Conservation (phyloP, 2,797 vertebrate species). For the Brachyrhaphis roseni region DNA sequence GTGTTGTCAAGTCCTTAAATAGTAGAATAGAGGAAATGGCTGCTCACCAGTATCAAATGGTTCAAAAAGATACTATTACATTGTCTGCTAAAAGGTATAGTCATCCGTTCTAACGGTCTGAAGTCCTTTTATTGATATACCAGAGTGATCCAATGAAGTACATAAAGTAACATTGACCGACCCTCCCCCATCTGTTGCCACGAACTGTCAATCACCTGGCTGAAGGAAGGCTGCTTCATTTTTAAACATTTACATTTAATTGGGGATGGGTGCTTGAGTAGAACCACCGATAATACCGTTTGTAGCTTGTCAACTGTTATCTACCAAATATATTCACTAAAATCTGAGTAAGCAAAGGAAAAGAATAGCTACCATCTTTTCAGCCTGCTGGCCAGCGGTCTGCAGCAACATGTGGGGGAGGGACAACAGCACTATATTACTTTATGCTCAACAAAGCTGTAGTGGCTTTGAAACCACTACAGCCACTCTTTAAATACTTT, state of each 20-base stretch:
- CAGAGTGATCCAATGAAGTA: not conserved
- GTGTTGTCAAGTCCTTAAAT: conserved; percentile 10
- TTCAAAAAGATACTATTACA: not conserved
- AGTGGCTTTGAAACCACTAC: not conserved
- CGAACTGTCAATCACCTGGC: not conserved
- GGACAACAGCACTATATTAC: not conserved
- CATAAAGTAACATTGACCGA: not conserved
- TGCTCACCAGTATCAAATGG: not conserved
- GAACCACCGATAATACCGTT: not conserved
- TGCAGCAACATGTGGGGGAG: not conserved
- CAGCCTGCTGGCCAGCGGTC: not conserved
- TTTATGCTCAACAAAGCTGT: not conserved
- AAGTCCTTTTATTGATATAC: not conserved
- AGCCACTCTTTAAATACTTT: not conserved
- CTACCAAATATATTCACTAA: not conserved
- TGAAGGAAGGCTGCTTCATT: not conserved
- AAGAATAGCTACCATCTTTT: not conserved
- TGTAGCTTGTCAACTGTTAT: not conserved
- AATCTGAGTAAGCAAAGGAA: not conserved
- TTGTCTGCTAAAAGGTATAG: not conserved
- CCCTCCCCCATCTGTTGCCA: not conserved
- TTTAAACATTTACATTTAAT: not conserved
- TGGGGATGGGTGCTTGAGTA: not conserved
- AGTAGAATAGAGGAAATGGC: not conserved
- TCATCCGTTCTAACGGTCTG: not conserved